phyloP scores from a whole-genome alignment of 2,113 vertebrate species.

The Rafetus swinhoei region DNA sequence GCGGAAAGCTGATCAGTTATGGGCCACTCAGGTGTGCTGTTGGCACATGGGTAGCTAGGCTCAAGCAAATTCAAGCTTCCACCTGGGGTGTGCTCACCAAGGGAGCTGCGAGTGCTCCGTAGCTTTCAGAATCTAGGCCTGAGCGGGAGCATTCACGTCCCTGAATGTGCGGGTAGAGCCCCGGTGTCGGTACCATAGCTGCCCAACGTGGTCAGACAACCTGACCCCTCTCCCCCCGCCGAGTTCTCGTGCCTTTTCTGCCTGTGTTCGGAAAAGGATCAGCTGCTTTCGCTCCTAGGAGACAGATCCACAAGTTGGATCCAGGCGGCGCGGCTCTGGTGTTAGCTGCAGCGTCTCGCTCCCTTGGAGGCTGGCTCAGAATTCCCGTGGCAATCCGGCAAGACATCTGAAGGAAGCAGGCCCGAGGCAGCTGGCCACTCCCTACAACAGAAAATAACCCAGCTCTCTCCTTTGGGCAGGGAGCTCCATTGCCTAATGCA shows the following conservation, averaged over 20 bases:
- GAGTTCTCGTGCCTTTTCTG: background rate
- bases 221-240: fast-evolving
- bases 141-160: background rate
- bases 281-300: background rate
- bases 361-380: background rate
- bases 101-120: background rate
- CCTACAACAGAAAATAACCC: background rate
- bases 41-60: background rate
- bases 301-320: background rate
- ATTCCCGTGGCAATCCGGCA: background rate
- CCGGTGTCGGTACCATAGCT: background rate
- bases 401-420: background rate
- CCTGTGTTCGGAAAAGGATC: background rate
- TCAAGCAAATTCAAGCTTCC: background rate
- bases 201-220: background rate
- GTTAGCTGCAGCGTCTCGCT: background rate
- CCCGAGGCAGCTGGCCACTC: background rate
- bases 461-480: background rate
- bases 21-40: background rate
- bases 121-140: background rate
- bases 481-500: background rate
- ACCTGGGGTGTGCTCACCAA: background rate
- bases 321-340: no score
- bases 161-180: background rate
- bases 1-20: background rate